Conservation (phyloP, 2,797 vertebrate species). For the Falco peregrinus region DNA sequence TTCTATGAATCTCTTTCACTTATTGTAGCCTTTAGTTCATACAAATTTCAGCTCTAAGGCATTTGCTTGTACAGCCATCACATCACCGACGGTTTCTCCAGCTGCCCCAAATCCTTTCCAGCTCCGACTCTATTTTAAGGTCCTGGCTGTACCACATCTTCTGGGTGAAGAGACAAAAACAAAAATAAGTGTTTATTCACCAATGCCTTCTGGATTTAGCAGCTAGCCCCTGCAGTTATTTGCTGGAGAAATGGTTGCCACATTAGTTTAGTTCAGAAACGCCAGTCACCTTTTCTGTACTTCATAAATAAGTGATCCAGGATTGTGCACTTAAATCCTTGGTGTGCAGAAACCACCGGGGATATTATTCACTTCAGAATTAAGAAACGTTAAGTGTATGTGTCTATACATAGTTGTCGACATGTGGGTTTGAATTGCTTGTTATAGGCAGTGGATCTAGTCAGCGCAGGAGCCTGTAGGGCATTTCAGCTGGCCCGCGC, state of each 20-base stretch:
- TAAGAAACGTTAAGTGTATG: background rate
- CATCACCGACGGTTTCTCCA: background rate
- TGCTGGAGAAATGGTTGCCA: background rate
- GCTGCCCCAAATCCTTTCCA: slow-evolving; percentile 13
- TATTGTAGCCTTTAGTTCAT: slow-evolving; percentile 8
- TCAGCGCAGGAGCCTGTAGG: background rate
- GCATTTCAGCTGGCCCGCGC: background rate
- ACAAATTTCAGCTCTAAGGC: background rate
- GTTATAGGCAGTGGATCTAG: background rate
- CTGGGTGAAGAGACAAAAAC: background rate
- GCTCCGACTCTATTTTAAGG: slow-evolving; percentile 6
- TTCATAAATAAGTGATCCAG: background rate
- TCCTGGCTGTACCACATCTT: background rate
- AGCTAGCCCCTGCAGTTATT: slow-evolving; percentile 10
- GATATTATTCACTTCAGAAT: background rate
- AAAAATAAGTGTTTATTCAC: background rate
- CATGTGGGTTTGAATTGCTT: background rate
- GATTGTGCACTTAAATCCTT: background rate
- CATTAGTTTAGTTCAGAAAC: background rate
- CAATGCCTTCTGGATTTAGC: background rate
- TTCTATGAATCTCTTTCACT: slow-evolving; percentile 1
- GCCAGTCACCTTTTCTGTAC: background rate
- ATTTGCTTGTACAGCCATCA: background rate
- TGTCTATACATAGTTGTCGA: background rate
- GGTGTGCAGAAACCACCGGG: background rate